Percentiles rank a stretch among this genome's conserved stretches.
Conservation (phyloP, 2,113 vertebrate species). For the Hydropotes inermis region DNA sequence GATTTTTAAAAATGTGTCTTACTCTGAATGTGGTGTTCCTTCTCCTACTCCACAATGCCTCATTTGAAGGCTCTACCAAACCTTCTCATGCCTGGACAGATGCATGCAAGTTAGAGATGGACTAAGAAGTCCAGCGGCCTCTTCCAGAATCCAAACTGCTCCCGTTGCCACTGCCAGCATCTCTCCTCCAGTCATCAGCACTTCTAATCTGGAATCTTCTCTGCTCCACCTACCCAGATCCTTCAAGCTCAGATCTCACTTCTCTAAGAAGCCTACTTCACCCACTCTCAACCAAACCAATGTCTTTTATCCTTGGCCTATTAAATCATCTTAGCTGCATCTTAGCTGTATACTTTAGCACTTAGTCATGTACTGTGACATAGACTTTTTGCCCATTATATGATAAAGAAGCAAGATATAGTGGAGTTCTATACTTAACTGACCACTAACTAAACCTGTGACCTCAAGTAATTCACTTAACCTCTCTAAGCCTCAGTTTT, state of each 20-base stretch:
- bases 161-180: not conserved
- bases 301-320: not conserved
- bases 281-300: not conserved
- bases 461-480: not conserved
- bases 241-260: not conserved
- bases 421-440: not conserved
- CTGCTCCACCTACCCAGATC: not conserved
- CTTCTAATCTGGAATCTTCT: not conserved
- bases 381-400: not conserved
- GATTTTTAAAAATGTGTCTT: not conserved
- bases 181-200: not conserved
- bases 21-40: not conserved
- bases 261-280: not conserved
- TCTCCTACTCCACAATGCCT: not conserved
- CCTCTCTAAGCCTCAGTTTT: not conserved
- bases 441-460: not conserved
- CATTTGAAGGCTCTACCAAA: not conserved
- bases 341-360: not conserved
- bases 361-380: not conserved
- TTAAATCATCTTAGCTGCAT: not conserved
- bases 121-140: not conserved
- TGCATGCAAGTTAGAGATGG: not conserved
- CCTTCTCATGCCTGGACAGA: not conserved
- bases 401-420: not conserved
- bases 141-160: not conserved